A percentile compares a stretch with the other conserved stretches of the same genome.
These are phyloP conservation scores for Sebastes diaconus DNA, from an alignment of 2,797 vertebrate genomes.

Conservation along the genomic window DNA sequence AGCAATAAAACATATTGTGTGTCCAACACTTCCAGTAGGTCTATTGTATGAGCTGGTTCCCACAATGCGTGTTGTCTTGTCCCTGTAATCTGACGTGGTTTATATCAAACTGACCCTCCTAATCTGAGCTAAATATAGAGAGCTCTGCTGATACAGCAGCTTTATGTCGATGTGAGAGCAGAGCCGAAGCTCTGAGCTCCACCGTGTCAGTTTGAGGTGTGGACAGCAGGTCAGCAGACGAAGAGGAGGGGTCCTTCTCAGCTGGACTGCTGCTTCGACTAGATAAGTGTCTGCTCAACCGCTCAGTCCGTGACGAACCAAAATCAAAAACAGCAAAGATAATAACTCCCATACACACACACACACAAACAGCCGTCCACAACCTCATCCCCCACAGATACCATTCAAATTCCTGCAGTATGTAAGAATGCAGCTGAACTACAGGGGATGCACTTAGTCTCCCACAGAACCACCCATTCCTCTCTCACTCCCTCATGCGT, in stretches of 20 bases:
- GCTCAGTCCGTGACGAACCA: not conserved
- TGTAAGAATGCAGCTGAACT: slow-evolving; percentile 36
- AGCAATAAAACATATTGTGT: not conserved
- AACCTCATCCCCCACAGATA: not conserved
- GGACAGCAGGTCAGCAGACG: slow-evolving; percentile 11
- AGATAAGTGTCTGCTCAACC: slow-evolving; percentile 48
- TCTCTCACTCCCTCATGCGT: not conserved
- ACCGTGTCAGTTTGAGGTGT: slow-evolving; percentile 36
- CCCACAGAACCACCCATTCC: not conserved
- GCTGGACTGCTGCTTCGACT: slow-evolving; percentile 6
- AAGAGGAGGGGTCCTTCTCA: slow-evolving; percentile 3
- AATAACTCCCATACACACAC: not conserved
- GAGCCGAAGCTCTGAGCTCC: not conserved
- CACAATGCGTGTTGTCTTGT: not conserved
- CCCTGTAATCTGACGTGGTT: slow-evolving; percentile 38
- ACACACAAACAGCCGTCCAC: not conserved
- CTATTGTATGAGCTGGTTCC: not conserved
- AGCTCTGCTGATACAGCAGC: slow-evolving; percentile 52
- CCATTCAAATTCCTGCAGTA: slow-evolving; percentile 13
- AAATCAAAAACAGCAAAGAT: slow-evolving; percentile 10
- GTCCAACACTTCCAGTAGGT: not conserved
- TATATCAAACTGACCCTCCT: slow-evolving; percentile 21
- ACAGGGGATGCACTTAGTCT: slow-evolving; percentile 2
- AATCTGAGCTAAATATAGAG: slow-evolving; percentile 59
- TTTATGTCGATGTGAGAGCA: not conserved